Percentiles rank a stretch among this genome's conserved stretches.
phyloP scores from a whole-genome alignment of 2,113 vertebrate species.

The Cyanoderma ruficeps region DNA sequence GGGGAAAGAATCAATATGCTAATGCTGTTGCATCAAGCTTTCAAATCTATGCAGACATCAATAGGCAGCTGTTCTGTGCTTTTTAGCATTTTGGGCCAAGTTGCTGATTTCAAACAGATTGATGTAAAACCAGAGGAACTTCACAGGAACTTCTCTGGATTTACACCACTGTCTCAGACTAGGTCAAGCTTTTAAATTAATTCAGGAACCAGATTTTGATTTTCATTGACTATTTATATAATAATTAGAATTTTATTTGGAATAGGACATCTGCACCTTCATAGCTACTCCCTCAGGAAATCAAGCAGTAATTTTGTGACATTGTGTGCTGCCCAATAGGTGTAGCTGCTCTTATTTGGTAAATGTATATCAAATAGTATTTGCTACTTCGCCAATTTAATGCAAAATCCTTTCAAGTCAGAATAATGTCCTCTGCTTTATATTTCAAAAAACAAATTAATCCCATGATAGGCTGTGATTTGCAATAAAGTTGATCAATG shows the following conservation, averaged over 20 bases:
- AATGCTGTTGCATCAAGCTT: background rate
- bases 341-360: background rate
- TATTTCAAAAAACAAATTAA: slow-evolving; percentile 42
- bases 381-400: background rate
- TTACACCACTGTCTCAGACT: background rate
- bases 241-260: background rate
- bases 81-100: slow-evolving; percentile 33
- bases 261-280: background rate
- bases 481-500: slow-evolving; percentile 61
- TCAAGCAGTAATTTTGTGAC: background rate
- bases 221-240: background rate
- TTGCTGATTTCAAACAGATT: slow-evolving; percentile 17
- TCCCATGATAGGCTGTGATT: slow-evolving; percentile 18
- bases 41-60: slow-evolving; percentile 40
- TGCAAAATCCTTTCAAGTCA: slow-evolving; percentile 13
- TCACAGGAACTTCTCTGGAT: background rate
- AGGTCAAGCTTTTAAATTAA: background rate
- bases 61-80: background rate
- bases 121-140: background rate
- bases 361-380: background rate
- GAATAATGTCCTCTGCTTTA: slow-evolving; percentile 16
- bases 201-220: background rate
- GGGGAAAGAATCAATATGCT: background rate
- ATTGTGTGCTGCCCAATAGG: background rate
- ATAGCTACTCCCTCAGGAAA: background rate